Conservation (phyloP, 2,888 invertebrate species). For the Pediacus dermestoides region DNA sequence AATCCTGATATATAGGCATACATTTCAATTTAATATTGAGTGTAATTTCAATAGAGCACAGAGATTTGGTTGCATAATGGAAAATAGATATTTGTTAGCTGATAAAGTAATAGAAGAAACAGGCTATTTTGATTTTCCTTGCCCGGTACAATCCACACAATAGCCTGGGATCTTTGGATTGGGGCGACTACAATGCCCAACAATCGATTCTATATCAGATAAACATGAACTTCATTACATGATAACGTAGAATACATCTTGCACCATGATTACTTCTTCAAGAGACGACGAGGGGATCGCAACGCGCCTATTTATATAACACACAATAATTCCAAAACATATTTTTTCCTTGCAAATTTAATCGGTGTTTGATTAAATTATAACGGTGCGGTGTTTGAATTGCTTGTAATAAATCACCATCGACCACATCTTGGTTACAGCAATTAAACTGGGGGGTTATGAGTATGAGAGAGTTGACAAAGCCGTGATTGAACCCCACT, state of each 20-base stretch:
- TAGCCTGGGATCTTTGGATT: conserved; percentile 41
- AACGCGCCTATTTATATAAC: too few species aligned
- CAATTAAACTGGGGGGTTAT: conserved; percentile 35
- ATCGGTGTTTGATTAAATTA: neutral
- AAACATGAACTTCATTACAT: conserved; percentile 47
- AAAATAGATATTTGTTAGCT: conserved; percentile 37
- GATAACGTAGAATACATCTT: conserved; percentile 39
- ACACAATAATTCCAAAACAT: too few species aligned
- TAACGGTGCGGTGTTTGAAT: neutral
- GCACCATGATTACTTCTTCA: conserved; percentile 8
- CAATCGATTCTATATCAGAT: conserved; percentile 47
- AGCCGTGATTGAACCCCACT: conserved; percentile 33
- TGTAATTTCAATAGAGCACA: conserved; percentile 1
- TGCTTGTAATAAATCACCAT: conserved; percentile 24
- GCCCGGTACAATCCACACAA: conserved; percentile 39
- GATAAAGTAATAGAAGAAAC: conserved; percentile 39
- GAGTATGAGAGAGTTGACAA: conserved; percentile 29
- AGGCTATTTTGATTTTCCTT: conserved; percentile 47
- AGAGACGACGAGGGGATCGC: too few species aligned
- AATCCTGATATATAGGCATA: too few species aligned
- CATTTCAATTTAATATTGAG: too few species aligned
- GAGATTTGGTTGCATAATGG: conserved; percentile 24
- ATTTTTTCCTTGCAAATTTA: neutral
- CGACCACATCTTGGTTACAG: conserved; percentile 38
- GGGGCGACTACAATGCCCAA: conserved; percentile 47